Conservation (phyloP, 64 coral and sea anemone species). For the Actinia equina region DNA sequence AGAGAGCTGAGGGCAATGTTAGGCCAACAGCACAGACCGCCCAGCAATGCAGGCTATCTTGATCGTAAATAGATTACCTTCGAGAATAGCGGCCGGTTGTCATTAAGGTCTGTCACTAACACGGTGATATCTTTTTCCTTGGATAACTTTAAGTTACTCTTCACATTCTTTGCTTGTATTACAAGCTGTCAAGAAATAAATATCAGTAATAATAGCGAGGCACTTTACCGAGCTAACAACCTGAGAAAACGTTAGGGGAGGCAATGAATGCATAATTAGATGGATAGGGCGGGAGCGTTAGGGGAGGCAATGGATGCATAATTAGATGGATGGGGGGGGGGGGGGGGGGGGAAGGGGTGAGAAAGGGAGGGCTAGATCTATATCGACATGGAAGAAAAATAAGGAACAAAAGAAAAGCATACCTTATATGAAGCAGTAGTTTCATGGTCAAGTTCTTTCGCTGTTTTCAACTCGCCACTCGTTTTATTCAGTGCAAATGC, state of each 20-base stretch:
- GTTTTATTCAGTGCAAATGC: constrained; percentile 60
- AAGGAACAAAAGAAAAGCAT: not conserved
- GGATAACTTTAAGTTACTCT: not conserved
- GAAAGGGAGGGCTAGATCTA: too few relatives aligned
- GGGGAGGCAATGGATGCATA: too few relatives aligned
- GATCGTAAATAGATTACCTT: too few relatives aligned
- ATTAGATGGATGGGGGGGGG: not conserved
- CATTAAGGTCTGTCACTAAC: not conserved
- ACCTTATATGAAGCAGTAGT: constrained; percentile 66
- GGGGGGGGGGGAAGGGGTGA: too few relatives aligned
- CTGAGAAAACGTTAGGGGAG: too few relatives aligned
- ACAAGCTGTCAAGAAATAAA: not conserved
- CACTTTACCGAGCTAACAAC: too few relatives aligned
- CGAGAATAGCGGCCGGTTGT: too few relatives aligned
- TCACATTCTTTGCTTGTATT: not conserved
- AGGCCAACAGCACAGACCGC: too few relatives aligned
- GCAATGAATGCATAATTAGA: too few relatives aligned
- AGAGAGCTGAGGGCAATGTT: too few relatives aligned
- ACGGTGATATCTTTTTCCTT: not conserved
- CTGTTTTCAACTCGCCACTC: constrained; percentile 56
- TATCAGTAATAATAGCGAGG: not conserved
- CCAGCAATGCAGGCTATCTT: too few relatives aligned
- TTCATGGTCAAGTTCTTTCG: constrained; percentile 64
- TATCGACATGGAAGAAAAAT: not conserved
- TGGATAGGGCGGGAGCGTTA: too few relatives aligned